phyloP scores from a whole-genome alignment of 2,797 vertebrate genomes.

The Ptychobarbus kaznakovi region DNA sequence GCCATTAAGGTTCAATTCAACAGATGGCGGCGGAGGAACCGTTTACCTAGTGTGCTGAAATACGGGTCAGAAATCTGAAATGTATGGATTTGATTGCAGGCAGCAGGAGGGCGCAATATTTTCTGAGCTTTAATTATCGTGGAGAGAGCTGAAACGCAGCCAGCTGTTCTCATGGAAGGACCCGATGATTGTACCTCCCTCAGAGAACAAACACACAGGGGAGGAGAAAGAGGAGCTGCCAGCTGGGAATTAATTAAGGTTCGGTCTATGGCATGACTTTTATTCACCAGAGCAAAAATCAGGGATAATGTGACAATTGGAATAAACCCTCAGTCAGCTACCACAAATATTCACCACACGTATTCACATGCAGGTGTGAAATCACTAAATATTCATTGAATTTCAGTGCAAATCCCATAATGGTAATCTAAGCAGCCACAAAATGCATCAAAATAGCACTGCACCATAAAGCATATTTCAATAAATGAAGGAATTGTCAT shows the following conservation, averaged over 20 bases:
- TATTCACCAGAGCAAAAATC: constrained; percentile 14
- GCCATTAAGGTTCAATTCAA: constrained; percentile 26
- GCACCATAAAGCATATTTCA: background rate
- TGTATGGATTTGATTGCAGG: constrained; percentile 33
- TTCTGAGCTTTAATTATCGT: constrained; percentile 41
- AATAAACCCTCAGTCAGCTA: background rate
- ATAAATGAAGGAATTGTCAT: background rate
- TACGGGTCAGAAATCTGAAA: constrained; percentile 21
- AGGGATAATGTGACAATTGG: background rate
- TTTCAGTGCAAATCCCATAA: background rate
- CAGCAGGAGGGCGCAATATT: constrained; percentile 18
- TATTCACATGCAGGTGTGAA: background rate
- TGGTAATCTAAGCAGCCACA: background rate
- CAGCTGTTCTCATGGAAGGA: constrained; percentile 29
- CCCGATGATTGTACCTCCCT: constrained; percentile 42
- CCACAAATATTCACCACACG: background rate
- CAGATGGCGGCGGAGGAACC: background rate
- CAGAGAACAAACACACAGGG: constrained; percentile 32
- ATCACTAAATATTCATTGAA: background rate
- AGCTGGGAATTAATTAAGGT: constrained; percentile 46
- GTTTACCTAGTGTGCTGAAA: constrained; percentile 18
- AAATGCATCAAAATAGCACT: background rate
- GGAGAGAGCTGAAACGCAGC: constrained; percentile 27
- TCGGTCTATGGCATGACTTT: background rate
- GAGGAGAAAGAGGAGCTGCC: constrained; percentile 28